These are phyloP conservation scores for Fissipunctia ypsillon DNA, from an alignment of 2,888 invertebrate species.

Conservation along the genomic window DNA sequence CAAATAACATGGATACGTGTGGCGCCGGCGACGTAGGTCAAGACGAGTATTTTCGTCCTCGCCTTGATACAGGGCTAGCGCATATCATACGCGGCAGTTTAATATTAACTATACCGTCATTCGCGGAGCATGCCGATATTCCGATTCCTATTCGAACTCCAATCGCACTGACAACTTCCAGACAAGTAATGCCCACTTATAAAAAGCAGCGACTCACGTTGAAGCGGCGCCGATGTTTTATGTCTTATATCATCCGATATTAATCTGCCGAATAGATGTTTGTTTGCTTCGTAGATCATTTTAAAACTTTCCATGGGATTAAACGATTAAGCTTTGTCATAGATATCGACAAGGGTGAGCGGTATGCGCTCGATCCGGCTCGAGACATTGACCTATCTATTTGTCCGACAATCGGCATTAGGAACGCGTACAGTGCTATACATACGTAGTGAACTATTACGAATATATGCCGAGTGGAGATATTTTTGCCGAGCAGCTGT, in stretches of 20 bases:
- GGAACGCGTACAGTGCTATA: constrained; percentile 67
- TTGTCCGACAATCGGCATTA: constrained; percentile 76
- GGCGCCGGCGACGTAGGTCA: constrained; percentile 86
- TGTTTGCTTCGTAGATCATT: constrained; percentile 21
- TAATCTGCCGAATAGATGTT: constrained; percentile 43
- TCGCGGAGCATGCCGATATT: constrained; percentile 70
- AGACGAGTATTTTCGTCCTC: constrained; percentile 87
- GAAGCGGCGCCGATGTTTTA: constrained; percentile 50
- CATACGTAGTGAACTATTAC: constrained; percentile 68
- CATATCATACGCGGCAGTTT: constrained; percentile 84
- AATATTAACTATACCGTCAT: constrained; percentile 89
- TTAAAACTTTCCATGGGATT: constrained; percentile 36
- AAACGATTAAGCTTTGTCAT: constrained; percentile 44
- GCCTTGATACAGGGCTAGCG: constrained; percentile 89
- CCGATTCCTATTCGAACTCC: constrained; percentile 61
- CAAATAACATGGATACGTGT: constrained; percentile 79
- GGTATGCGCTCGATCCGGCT: constrained; percentile 74
- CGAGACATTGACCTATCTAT: constrained; percentile 89
- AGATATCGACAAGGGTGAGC: constrained; percentile 56
- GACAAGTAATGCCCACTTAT: constrained; percentile 62
- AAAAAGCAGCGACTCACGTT: constrained; percentile 60
- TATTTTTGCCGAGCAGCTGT: constrained; percentile 86
- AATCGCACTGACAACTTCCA: constrained; percentile 68
- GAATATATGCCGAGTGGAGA: constrained; percentile 81
- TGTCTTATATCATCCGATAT: constrained; percentile 56